Percentiles rank a stretch among this genome's conserved stretches.
Evolutionary conservation across 2,888 invertebrate species (phyloP).

Genomic region (Cataglyphis altisquamis): DNA sequence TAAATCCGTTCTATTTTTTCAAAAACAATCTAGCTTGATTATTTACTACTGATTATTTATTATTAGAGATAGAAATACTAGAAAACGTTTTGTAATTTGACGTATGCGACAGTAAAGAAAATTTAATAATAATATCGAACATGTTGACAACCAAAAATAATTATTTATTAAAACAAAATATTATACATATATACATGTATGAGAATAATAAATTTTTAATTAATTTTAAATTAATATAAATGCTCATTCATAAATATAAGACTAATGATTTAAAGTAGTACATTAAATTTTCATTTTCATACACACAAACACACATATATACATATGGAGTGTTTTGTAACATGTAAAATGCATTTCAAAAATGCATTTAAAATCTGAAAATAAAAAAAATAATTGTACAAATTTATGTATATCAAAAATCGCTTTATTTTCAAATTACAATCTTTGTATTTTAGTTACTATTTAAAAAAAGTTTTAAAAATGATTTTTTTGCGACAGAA

Average conservation of each 20-base stretch:
- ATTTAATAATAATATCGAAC: neutral
- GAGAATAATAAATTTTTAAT: neutral
- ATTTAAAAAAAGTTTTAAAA: no score
- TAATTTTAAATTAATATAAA: constrained; percentile 15
- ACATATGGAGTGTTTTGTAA: no score
- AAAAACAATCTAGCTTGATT: neutral
- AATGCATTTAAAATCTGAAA: no score
- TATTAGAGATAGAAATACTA: neutral
- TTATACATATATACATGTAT: neutral
- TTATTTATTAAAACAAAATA: neutral
- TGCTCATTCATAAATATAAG: constrained; percentile 27
- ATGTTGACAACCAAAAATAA: neutral
- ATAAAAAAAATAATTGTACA: no score
- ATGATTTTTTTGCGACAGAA: neutral
- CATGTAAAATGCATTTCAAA: no score
- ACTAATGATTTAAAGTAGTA: neutral
- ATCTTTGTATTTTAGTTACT: no score
- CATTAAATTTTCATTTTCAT: neutral
- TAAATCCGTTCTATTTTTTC: constrained; percentile 2
- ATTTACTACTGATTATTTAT: neutral
- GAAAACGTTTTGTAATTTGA: neutral
- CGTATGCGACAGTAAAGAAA: neutral
- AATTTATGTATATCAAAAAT: no score
- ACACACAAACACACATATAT: neutral
- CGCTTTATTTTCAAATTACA: no score